Evolutionary conservation across 2,113 vertebrate species (phyloP).

Genomic region (Buteo buteo): DNA sequence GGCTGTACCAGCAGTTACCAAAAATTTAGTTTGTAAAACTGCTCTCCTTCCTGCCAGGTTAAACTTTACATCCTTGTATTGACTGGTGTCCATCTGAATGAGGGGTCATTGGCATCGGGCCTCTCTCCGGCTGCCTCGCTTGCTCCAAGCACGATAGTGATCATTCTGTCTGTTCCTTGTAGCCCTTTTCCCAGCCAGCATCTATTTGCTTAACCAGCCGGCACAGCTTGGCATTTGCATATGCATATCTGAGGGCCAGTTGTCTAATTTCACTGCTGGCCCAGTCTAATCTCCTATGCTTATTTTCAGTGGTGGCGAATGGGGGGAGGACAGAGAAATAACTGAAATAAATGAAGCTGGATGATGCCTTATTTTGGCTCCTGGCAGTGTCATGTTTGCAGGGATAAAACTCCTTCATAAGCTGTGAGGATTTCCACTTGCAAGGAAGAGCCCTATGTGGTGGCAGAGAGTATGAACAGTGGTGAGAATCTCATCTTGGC

Average conservation of each 20-base stretch:
- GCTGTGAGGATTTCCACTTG: background rate
- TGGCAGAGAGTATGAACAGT: background rate
- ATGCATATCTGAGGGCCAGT: background rate
- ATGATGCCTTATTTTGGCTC: background rate
- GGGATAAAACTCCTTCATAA: background rate
- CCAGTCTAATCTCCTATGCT: background rate
- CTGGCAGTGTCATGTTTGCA: background rate
- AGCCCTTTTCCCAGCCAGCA: background rate
- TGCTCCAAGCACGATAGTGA: background rate
- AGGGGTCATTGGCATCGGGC: background rate
- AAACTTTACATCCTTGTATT: background rate
- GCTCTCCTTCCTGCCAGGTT: background rate
- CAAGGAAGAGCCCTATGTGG: background rate
- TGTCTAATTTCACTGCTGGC: background rate
- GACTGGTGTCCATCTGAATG: background rate
- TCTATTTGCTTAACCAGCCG: background rate
- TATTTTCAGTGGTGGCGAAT: background rate
- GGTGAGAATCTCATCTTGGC: background rate
- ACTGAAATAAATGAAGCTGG: background rate
- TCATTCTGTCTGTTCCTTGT: background rate
- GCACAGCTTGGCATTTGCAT: background rate
- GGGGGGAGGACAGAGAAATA: background rate
- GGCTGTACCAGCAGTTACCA: background rate
- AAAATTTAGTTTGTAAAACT: background rate
- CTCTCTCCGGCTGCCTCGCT: fast-evolving